phyloP scores from a whole-genome alignment of 2,888 invertebrate genomes.

The Choreutis nemorana region DNA sequence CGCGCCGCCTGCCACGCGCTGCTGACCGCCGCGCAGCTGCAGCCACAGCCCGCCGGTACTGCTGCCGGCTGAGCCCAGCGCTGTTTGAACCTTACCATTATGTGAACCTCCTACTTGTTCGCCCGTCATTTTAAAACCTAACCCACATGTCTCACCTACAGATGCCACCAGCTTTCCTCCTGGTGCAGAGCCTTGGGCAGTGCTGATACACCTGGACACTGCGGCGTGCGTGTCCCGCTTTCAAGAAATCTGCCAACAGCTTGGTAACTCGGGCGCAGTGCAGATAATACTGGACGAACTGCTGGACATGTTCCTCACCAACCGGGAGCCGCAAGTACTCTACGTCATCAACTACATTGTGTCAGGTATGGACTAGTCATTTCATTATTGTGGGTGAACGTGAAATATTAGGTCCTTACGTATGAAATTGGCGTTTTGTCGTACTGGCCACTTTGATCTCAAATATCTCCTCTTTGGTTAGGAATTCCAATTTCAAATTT shows the following conservation, averaged over 20 bases:
- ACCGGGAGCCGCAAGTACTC: slow-evolving; percentile 64
- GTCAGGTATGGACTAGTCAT: slow-evolving; percentile 30
- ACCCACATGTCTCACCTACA: background rate
- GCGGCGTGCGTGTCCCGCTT: slow-evolving; percentile 49
- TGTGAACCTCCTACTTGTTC: too few species aligned
- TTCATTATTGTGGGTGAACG: too few species aligned
- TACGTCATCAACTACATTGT: slow-evolving; percentile 67
- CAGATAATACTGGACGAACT: slow-evolving; percentile 70
- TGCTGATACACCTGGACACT: slow-evolving; percentile 60
- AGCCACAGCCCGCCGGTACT: too few species aligned
- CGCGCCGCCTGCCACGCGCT: slow-evolving; percentile 57
- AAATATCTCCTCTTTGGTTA: too few species aligned
- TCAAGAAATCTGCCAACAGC: slow-evolving; percentile 55
- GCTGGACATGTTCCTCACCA: slow-evolving; percentile 62
- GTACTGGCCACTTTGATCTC: too few species aligned
- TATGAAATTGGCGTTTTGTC: too few species aligned
- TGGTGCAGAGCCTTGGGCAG: background rate
- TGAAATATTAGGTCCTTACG: too few species aligned
- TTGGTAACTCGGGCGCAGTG: slow-evolving; percentile 63
- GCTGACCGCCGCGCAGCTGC: slow-evolving; percentile 21
- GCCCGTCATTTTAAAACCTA: too few species aligned
- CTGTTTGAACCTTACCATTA: too few species aligned
- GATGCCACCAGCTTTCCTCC: background rate
- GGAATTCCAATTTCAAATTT: too few species aligned
- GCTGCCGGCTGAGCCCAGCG: too few species aligned